Evolutionary conservation across 2,113 vertebrate genomes (phyloP), one percentile per base, ranked within the genome.

Genomic region (Myanophis thanlyinensis): DNA sequence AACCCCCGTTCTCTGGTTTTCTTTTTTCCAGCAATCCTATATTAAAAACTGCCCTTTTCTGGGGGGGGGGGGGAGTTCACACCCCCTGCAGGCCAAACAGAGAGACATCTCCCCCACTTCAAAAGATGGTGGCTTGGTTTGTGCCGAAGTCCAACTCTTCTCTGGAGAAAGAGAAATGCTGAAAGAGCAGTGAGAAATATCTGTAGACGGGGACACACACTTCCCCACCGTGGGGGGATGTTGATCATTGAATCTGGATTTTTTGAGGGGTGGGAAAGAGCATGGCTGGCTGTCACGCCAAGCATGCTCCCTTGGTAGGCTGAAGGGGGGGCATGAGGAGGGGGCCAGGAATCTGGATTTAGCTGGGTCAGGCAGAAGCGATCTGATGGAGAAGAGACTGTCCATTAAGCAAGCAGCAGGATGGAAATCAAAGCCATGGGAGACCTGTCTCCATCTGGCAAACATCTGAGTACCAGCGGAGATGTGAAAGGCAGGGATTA

Each of bases 141-240:
- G 67, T 35, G 67, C n/a, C n/a, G 1, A 67, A 73, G 5, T 15
- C 13, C n/a, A 40, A 35, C n/a, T 0, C 2, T 73, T 35, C n/a
- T 20, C 5, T n/a, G 7, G n/a, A 18, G 67, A 7, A 20, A 35
- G 5, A 20, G n/a, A 2, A 40, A 35, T 0, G 5, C 0, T 18
- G n/a, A 20, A 73, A 8, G 67, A 73, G n/a, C n/a, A 4, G n/a
- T 3, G 13, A 3, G 13, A 20, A 20, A 40, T 12, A 18, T 8
- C 15, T 20, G 2, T 18, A 20, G 67, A 35, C 2, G 1, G 2
- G 2, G n/a, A 40, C n/a, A n/a, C n/a, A n/a, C n/a, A n/a, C 67
- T 40, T 35, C n/a, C 67, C 67, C 15, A 7, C 15, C 2, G n/a
- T 40, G 35, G 67, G 18, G 40, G n/a, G n/a, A 80, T 0, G 6